These are phyloP conservation scores for Ambastaia sidthimunki DNA, from an alignment of 2,797 vertebrate genomes.

Conservation along the genomic window DNA sequence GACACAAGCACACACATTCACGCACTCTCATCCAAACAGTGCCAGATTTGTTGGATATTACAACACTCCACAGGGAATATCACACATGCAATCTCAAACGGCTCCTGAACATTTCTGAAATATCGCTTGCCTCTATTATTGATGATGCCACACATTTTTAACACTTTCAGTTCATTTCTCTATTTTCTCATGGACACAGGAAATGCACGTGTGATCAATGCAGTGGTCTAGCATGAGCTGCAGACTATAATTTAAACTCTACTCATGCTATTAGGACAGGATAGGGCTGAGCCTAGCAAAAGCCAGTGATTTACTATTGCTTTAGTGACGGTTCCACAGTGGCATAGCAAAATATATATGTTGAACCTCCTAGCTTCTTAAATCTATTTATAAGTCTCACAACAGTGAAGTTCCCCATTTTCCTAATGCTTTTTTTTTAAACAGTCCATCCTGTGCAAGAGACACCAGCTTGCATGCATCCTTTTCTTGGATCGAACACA, in stretches of 20 bases:
- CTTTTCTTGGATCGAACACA: background rate
- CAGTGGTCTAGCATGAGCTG: constrained; percentile 56
- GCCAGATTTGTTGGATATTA: constrained; percentile 45
- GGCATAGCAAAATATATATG: constrained; percentile 11
- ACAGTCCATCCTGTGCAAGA: constrained; percentile 5
- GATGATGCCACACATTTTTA: constrained; percentile 40
- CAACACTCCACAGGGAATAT: constrained; percentile 42
- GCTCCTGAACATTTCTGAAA: constrained; percentile 38
- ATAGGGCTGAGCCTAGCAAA: constrained; percentile 54
- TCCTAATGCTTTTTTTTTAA: background rate
- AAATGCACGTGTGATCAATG: constrained; percentile 63
- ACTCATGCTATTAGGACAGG: constrained; percentile 31
- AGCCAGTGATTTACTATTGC: constrained; percentile 50
- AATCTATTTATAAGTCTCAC: constrained; percentile 3
- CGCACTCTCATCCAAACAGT: constrained; percentile 45
- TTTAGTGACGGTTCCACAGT: constrained; percentile 42
- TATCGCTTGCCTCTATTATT: constrained; percentile 17
- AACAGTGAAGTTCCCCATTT: constrained; percentile 10
- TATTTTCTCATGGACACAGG: constrained; percentile 35
- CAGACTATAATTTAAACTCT: constrained; percentile 59
- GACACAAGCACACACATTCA: constrained; percentile 32
- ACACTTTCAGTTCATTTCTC: constrained; percentile 39
- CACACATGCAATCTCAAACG: constrained; percentile 35
- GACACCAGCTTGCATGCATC: background rate
- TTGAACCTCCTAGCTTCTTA: constrained; percentile 11